Evolutionary conservation across 2,113 vertebrate species (phyloP).

Genomic region (Protomyctophum bolini): DNA sequence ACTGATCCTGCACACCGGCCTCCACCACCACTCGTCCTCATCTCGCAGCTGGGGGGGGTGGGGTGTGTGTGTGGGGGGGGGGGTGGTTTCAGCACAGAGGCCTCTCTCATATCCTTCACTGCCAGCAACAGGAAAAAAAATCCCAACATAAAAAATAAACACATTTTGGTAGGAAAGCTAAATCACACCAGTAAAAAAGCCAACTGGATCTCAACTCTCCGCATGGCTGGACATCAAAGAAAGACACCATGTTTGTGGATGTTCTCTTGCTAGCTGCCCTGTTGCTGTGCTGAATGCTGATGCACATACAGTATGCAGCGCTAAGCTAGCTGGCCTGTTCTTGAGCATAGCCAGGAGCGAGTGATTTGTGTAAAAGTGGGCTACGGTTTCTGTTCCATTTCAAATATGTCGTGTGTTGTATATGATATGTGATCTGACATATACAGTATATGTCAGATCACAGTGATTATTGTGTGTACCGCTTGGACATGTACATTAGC

Average conservation of each 20-base stretch:
- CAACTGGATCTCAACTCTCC: constrained; percentile 33
- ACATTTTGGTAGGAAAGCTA: constrained; percentile 51
- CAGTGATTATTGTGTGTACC: too few relatives aligned
- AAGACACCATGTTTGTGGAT: constrained; percentile 12
- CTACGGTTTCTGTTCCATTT: background rate
- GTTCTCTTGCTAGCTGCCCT: background rate
- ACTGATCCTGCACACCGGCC: constrained; percentile 22
- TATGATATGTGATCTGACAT: too few relatives aligned
- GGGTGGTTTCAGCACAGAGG: constrained; percentile 69
- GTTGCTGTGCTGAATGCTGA: background rate
- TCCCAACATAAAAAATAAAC: constrained; percentile 49
- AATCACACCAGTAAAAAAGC: constrained; percentile 50
- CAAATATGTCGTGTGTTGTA: background rate
- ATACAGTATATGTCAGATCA: too few relatives aligned
- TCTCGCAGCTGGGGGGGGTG: constrained; percentile 53
- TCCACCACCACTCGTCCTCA: constrained; percentile 22
- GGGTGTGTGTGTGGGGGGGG: constrained; percentile 25
- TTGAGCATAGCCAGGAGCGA: constrained; percentile 14
- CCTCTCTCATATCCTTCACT: constrained; percentile 67
- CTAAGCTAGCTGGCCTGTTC: constrained; percentile 8
- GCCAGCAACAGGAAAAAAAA: constrained; percentile 41
- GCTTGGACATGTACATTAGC: too few relatives aligned
- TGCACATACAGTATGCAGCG: background rate
- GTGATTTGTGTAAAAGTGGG: background rate
- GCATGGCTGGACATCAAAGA: constrained; percentile 25